A percentile compares a stretch with the other conserved stretches of the same genome.
Conservation (phyloP, 1,140 invertebrate species). For the Bradysia coprophila region DNA sequence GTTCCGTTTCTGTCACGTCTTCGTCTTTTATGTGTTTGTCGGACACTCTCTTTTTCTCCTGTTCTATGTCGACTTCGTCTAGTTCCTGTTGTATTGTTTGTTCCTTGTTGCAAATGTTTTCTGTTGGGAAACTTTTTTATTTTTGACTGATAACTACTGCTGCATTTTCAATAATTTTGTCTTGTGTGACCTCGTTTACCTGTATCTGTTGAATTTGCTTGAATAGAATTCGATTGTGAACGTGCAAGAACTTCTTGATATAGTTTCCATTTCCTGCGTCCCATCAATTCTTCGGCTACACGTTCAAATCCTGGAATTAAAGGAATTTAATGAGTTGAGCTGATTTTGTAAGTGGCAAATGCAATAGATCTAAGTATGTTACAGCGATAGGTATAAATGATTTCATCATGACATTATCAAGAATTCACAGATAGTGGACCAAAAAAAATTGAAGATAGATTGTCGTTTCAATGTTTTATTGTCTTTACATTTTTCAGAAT, state of each 20-base stretch:
- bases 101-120: not conserved
- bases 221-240: constrained; percentile 10
- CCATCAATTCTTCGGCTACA: constrained; percentile 89
- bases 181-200: no score
- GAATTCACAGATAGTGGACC: not conserved
- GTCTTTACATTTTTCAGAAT: no score
- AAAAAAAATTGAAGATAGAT: no score
- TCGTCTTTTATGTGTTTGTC: no score
- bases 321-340: constrained; percentile 4
- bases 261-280: constrained; percentile 82
- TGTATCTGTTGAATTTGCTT: constrained; percentile 1
- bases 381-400: not conserved
- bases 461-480: no score
- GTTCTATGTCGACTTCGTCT: no score
- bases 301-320: constrained; percentile 69
- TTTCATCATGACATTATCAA: not conserved
- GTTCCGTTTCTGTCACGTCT: not conserved
- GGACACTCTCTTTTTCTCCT: no score
- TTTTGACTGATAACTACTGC: no score
- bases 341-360: no score
- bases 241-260: constrained; percentile 56
- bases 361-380: no score
- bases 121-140: not conserved
- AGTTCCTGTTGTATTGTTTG: no score
- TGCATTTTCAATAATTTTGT: no score